Percentiles rank a stretch among this genome's conserved stretches.
phyloP scores from a whole-genome alignment of 1,140 invertebrate species.

The Ctenoplectra terminalis region DNA sequence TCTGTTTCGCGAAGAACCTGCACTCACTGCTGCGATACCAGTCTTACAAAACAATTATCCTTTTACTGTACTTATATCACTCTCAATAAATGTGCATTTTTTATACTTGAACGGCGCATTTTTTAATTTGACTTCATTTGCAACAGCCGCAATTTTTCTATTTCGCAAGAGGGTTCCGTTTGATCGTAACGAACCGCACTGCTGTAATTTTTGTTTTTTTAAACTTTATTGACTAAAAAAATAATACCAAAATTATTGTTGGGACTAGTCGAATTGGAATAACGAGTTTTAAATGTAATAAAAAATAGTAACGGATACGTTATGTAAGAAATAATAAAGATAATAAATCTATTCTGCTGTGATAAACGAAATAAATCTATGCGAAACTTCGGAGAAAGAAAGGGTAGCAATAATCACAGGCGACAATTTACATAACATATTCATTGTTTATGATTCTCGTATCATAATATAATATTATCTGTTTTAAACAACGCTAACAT shows the following conservation, averaged over 20 bases:
- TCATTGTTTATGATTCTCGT: conserved; percentile 79
- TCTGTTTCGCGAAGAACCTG: conserved; percentile 24
- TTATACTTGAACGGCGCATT: conserved; percentile 56
- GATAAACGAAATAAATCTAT: not conserved
- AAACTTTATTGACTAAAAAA: not conserved
- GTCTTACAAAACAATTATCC: conserved; percentile 54
- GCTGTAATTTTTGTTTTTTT: not conserved
- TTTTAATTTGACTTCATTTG: not conserved
- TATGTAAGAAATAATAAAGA: not conserved
- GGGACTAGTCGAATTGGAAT: not conserved
- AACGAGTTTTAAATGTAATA: not conserved
- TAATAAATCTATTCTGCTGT: not conserved
- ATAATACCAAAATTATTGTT: not conserved
- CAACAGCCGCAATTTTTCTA: not conserved
- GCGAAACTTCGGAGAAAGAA: not conserved
- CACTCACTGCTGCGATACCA: conserved; percentile 46
- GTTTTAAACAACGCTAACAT: conserved; percentile 82
- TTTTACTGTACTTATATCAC: conserved; percentile 68
- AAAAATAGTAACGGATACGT: not conserved
- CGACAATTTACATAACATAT: conserved; percentile 76
- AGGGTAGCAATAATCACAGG: not conserved
- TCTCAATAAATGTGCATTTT: conserved; percentile 70
- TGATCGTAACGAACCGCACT: not conserved
- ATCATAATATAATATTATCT: conserved; percentile 82
- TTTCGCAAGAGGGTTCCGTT: not conserved